These are phyloP conservation scores for Seriola dumerili DNA, from an alignment of 2,113 vertebrate genomes.

Conservation along the genomic window DNA sequence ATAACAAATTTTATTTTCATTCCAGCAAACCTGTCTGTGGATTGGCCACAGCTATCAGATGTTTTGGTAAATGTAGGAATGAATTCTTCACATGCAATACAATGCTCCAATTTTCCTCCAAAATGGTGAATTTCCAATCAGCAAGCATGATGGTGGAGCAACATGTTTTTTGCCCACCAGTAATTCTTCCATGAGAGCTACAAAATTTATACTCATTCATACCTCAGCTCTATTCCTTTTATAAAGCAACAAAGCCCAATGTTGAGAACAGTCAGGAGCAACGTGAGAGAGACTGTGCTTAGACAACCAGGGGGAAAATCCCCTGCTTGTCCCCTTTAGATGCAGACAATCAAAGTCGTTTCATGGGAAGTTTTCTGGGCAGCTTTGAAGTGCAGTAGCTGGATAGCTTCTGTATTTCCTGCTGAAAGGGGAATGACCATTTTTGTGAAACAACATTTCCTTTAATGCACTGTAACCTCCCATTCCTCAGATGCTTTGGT, in stretches of 20 bases:
- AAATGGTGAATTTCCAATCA: not conserved
- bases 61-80: not conserved
- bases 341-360: slow-evolving; percentile 68
- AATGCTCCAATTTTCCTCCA: not conserved
- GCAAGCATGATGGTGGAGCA: slow-evolving; percentile 2
- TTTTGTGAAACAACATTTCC: slow-evolving; percentile 75
- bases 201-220: slow-evolving; percentile 28
- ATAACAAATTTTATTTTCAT: slow-evolving; percentile 31
- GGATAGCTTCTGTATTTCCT: slow-evolving; percentile 60
- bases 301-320: slow-evolving; percentile 44
- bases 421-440: slow-evolving; percentile 69
- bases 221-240: slow-evolving; percentile 7
- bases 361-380: slow-evolving; percentile 70
- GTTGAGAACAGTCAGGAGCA: slow-evolving; percentile 47
- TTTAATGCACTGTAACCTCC: slow-evolving; percentile 77
- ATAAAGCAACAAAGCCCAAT: slow-evolving; percentile 42
- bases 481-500: slow-evolving; percentile 69
- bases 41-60: slow-evolving; percentile 1
- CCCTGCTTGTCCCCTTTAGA: slow-evolving; percentile 63
- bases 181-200: slow-evolving; percentile 18
- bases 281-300: slow-evolving; percentile 12
- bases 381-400: slow-evolving; percentile 69
- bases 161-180: slow-evolving; percentile 23
- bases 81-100: not conserved
- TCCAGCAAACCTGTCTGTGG: not conserved